Percentiles rank a stretch among this genome's conserved stretches.
Conservation (phyloP, 2,888 invertebrate species). For the Drosophila helvetica region DNA sequence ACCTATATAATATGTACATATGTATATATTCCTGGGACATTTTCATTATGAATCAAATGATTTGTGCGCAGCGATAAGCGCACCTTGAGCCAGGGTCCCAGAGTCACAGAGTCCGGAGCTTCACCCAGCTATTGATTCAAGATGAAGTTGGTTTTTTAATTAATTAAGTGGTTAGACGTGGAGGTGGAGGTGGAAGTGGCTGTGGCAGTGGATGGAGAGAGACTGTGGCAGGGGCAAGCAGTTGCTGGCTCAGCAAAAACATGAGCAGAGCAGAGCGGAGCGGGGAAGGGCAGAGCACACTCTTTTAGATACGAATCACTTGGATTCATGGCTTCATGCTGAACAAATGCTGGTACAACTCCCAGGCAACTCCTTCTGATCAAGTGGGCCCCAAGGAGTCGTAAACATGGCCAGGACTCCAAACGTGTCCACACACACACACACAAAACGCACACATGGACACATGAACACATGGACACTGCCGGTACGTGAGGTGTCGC, state of each 20-base stretch:
- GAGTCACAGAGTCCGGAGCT: constrained; percentile 15
- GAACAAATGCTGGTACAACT: constrained; percentile 52
- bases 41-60: constrained; percentile 68
- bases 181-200: neutral
- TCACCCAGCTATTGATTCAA: constrained; percentile 53
- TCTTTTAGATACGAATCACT: constrained; percentile 7
- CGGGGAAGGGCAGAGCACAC: constrained; percentile 1
- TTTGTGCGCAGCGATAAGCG: constrained; percentile 69
- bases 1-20: neutral
- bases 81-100: constrained; percentile 15
- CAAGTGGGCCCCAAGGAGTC: constrained; percentile 77
- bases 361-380: constrained; percentile 74
- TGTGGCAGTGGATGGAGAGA: no score
- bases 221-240: neutral
- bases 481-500: constrained; percentile 60
- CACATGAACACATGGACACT: no score
- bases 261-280: constrained; percentile 3
- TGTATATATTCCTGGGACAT: constrained; percentile 45
- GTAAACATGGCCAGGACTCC: constrained; percentile 70
- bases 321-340: constrained; percentile 3
- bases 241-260: constrained; percentile 13
- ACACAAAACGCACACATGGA: neutral
- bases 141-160: constrained; percentile 65
- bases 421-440: constrained; percentile 56
- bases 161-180: constrained; percentile 51